Evolutionary conservation across 2,888 invertebrate species (phyloP).

Genomic region (Oxytorus armatus): DNA sequence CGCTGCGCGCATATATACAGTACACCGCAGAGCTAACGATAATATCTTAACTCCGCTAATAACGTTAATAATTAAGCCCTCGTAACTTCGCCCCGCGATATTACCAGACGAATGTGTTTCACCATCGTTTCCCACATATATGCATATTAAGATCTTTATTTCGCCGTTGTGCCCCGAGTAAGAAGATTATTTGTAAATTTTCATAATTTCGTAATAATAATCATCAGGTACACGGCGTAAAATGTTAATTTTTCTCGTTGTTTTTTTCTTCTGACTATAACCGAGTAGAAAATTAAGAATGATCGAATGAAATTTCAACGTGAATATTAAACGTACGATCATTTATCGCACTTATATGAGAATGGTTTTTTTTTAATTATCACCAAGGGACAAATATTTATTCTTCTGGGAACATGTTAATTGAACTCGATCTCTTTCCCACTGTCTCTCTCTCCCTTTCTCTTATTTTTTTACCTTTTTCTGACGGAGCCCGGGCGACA

Average conservation of each 20-base stretch:
- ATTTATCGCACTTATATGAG: conserved; percentile 24
- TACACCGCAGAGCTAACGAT: conserved; percentile 55
- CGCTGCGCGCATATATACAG: conserved; percentile 17
- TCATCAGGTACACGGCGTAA: not conserved
- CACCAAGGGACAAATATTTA: conserved; percentile 49
- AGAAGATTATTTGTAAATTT: conserved; percentile 19
- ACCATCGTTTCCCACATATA: conserved; percentile 19
- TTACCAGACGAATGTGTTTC: conserved; percentile 8
- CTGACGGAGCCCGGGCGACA: not conserved
- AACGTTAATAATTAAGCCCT: conserved; percentile 62
- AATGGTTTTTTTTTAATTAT: conserved; percentile 34
- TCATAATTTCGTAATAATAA: conserved; percentile 17
- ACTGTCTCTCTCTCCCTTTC: conserved; percentile 1
- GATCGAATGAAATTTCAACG: not conserved
- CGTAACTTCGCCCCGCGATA: conserved; percentile 49
- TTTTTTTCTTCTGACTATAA: not conserved
- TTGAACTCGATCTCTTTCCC: too few relatives aligned
- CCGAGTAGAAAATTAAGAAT: not conserved
- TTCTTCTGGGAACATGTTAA: conserved; percentile 52
- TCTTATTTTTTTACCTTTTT: not conserved
- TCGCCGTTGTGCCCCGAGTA: not conserved
- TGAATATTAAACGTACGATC: not conserved
- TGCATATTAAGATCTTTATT: not conserved
- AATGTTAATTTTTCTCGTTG: conserved; percentile 1
- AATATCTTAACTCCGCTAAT: conserved; percentile 59